A percentile compares a stretch with the other conserved stretches of the same genome.
These are phyloP conservation scores for Probosciger aterrimus DNA, from an alignment of 2,113 vertebrate species.

Conservation along the genomic window DNA sequence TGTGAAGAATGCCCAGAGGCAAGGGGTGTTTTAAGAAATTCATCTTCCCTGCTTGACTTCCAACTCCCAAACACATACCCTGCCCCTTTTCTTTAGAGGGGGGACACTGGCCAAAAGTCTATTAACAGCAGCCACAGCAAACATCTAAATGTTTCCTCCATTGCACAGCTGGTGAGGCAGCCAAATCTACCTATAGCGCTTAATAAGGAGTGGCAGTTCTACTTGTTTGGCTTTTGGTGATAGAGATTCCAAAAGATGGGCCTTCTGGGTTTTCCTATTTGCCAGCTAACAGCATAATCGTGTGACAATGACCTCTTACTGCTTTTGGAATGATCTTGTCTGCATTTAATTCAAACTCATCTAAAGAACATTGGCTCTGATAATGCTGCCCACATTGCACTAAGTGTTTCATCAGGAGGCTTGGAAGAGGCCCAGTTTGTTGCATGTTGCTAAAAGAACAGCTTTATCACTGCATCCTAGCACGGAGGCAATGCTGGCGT, in stretches of 20 bases:
- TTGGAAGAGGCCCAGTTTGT: background rate
- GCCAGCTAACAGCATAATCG: background rate
- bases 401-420: background rate
- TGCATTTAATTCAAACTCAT: background rate
- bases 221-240: background rate
- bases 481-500: fast-evolving
- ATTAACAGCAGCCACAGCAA: background rate
- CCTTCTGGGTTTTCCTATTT: background rate
- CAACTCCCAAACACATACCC: background rate
- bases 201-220: background rate
- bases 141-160: background rate
- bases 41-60: background rate
- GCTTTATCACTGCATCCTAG: background rate
- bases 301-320: background rate
- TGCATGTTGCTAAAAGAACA: background rate
- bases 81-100: background rate
- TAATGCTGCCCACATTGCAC: fast-evolving
- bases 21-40: background rate
- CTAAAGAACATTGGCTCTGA: background rate
- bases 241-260: background rate
- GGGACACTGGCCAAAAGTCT: background rate
- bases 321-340: background rate
- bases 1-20: background rate
- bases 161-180: background rate
- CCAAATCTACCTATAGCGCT: background rate